Evolutionary conservation across 1,140 invertebrate species (phyloP).

Genomic region (Trigoniulus corallinus): DNA sequence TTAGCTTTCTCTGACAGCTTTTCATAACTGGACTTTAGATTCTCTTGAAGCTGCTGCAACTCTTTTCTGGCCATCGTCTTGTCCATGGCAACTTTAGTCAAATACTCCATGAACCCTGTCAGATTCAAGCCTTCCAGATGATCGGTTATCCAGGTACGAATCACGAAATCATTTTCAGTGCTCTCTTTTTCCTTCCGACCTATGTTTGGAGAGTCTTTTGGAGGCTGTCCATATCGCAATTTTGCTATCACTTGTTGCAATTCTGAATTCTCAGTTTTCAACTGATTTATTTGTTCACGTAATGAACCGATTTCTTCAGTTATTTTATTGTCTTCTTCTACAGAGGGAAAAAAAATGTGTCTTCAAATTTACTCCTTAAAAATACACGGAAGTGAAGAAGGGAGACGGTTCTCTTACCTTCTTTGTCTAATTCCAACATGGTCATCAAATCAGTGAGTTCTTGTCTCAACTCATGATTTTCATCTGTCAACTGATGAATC

Average conservation of each 20-base stretch:
- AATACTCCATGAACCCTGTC: not conserved
- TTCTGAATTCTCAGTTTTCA: slow-evolving; percentile 3
- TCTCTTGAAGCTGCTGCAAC: not conserved
- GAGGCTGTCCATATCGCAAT: slow-evolving; percentile 1
- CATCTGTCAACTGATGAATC: slow-evolving; percentile 4
- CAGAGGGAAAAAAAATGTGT: not conserved
- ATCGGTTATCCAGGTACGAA: not conserved
- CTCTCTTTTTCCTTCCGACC: not conserved
- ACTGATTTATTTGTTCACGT: slow-evolving; percentile 5
- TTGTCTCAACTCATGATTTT: slow-evolving; percentile 8
- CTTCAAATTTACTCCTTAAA: too few relatives aligned
- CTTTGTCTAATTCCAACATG: not conserved
- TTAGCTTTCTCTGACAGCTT: not conserved
- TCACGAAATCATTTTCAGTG: not conserved
- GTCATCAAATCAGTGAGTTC: not conserved
- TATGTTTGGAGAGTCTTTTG: not conserved
- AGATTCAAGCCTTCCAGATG: not conserved
- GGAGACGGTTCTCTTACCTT: not conserved
- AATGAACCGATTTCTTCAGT: slow-evolving; percentile 1
- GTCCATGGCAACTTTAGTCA: not conserved
- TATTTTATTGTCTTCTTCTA: not conserved
- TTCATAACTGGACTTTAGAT: not conserved
- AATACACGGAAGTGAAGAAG: too few relatives aligned
- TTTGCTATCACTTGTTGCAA: slow-evolving; percentile 3
- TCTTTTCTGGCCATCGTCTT: not conserved